Evolutionary conservation across 2,888 invertebrate species (phyloP).

Genomic region (Trichogramma dendrolimi): DNA sequence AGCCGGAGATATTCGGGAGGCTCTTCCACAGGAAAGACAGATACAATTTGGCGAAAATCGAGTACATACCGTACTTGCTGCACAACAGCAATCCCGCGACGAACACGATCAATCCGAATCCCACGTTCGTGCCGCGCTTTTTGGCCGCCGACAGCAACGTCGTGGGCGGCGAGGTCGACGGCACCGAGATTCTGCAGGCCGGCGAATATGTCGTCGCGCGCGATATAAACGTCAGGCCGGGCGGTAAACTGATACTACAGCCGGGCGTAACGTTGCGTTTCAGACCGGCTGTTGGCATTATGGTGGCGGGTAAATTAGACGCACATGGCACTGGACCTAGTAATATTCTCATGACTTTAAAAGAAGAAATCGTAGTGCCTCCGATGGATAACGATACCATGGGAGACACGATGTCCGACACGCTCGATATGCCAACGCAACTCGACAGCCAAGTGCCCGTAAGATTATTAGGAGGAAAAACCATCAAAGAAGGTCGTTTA

Average conservation of each 20-base stretch:
- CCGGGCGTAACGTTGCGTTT: constrained; percentile 87
- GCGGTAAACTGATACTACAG: constrained; percentile 83
- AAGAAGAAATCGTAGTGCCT: constrained; percentile 66
- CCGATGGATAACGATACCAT: constrained; percentile 61
- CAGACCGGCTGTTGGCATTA: constrained; percentile 90
- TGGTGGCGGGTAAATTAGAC: constrained; percentile 89
- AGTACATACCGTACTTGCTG: constrained; percentile 84
- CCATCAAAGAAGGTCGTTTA: constrained; percentile 79
- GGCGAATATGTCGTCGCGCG: constrained; percentile 88
- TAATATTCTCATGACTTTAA: constrained; percentile 74
- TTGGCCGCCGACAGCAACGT: constrained; percentile 65
- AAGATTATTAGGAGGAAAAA: constrained; percentile 75
- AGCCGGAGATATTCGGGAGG: constrained; percentile 68
- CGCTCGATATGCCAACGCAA: constrained; percentile 58
- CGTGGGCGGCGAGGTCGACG: constrained; percentile 91
- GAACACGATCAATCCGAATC: constrained; percentile 72
- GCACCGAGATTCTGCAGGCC: constrained; percentile 73
- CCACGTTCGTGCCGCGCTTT: constrained; percentile 76
- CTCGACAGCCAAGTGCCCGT: constrained; percentile 68
- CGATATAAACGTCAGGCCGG: constrained; percentile 91
- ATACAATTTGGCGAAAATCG: constrained; percentile 89
- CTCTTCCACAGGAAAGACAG: constrained; percentile 80
- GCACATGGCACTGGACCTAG: constrained; percentile 76
- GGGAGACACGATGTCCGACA: constrained; percentile 56
- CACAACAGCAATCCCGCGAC: constrained; percentile 88